Evolutionary conservation across 2,113 vertebrate genomes (phyloP).

Genomic region (Sporophila hypoxantha): DNA sequence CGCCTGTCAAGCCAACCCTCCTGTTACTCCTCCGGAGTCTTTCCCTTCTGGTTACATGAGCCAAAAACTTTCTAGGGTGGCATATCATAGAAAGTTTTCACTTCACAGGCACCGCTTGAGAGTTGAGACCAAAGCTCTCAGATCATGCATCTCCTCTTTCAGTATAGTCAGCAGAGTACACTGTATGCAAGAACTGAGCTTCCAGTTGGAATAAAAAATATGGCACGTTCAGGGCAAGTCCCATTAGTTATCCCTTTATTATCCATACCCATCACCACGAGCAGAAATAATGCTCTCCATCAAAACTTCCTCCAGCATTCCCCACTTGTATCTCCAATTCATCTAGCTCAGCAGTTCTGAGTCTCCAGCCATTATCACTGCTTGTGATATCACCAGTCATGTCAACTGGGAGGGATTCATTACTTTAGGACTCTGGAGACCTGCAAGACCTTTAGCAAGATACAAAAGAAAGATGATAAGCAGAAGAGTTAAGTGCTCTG

Average conservation of each 20-base stretch:
- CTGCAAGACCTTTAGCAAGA: neutral
- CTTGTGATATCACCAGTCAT: neutral
- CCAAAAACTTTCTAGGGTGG: neutral
- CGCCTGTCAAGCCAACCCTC: neutral
- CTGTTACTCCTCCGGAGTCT: neutral
- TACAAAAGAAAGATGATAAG: neutral
- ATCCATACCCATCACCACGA: neutral
- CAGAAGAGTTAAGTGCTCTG: neutral
- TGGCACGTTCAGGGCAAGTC: fast-evolving
- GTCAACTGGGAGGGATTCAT: neutral
- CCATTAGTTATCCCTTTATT: neutral
- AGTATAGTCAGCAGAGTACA: neutral
- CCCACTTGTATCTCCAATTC: neutral
- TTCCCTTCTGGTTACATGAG: neutral
- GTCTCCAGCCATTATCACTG: neutral
- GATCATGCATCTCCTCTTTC: neutral
- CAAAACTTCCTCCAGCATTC: neutral
- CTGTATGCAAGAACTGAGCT: neutral
- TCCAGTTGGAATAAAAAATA: neutral
- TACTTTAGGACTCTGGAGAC: neutral
- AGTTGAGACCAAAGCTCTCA: neutral
- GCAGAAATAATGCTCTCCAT: neutral
- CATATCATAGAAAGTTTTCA: neutral
- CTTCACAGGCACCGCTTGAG: neutral
- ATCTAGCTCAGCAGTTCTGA: neutral